phyloP scores from a whole-genome alignment of 2,888 invertebrate genomes.

The Phortica magna region DNA sequence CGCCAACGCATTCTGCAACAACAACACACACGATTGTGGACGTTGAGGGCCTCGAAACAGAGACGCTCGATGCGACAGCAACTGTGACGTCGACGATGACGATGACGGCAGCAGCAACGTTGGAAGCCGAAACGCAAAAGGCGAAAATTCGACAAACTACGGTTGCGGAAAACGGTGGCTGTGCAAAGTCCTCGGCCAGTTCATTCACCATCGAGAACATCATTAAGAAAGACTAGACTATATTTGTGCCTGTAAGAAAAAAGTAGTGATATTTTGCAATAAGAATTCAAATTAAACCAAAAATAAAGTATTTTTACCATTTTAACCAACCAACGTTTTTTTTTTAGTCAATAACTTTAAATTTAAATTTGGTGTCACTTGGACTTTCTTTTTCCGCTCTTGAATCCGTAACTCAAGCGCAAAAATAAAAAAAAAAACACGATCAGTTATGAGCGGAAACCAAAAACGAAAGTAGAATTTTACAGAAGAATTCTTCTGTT shows the following conservation, averaged over 20 bases:
- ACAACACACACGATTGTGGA: conserved; percentile 48
- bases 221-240: conserved; percentile 73
- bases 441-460: too few relatives aligned
- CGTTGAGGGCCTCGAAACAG: conserved; percentile 47
- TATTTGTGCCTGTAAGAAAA: not conserved
- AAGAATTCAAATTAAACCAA: conserved; percentile 2
- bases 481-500: too few relatives aligned
- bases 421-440: too few relatives aligned
- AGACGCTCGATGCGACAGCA: conserved; percentile 2
- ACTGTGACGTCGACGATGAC: conserved; percentile 31
- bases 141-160: not conserved
- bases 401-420: too few relatives aligned
- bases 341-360: too few relatives aligned
- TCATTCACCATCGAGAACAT: conserved; percentile 77
- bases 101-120: conserved; percentile 34
- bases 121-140: not conserved
- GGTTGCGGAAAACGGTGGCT: conserved; percentile 29
- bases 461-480: too few relatives aligned
- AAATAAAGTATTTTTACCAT: not conserved
- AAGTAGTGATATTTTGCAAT: conserved; percentile 22
- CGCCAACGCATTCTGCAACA: conserved; percentile 52
- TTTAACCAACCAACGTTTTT: not conserved
- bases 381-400: too few relatives aligned
- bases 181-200: conserved; percentile 56
- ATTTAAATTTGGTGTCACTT: too few relatives aligned